Conservation (phyloP, 2,797 vertebrate genomes). For the Poeciliopsis paucimaculata region DNA sequence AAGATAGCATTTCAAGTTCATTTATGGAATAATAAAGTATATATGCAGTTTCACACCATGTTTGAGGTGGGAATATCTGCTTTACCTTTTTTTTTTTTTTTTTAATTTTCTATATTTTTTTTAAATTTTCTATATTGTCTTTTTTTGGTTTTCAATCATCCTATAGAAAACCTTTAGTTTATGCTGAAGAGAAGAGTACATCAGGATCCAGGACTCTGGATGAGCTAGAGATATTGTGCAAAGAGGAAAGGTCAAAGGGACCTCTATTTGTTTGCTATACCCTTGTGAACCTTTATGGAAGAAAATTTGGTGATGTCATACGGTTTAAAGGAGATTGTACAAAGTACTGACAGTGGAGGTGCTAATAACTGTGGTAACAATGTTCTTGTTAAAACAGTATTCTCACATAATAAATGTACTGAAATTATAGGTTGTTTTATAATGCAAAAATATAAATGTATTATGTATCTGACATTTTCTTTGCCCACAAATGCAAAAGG, state of each 20-base stretch:
- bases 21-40: conserved; percentile 89
- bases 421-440: background rate
- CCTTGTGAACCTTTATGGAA: background rate
- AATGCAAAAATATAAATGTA: background rate
- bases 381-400: background rate
- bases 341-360: background rate
- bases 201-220: background rate
- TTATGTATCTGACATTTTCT: background rate
- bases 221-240: background rate
- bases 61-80: conserved; percentile 84
- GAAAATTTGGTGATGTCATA: background rate
- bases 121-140: conserved; percentile 75
- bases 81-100: conserved; percentile 75
- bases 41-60: conserved; percentile 85
- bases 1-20: conserved; percentile 91
- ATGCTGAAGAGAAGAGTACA: background rate
- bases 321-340: background rate
- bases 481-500: background rate
- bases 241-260: background rate
- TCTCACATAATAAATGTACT: background rate
- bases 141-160: conserved; percentile 54
- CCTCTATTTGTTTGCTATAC: background rate
- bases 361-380: background rate
- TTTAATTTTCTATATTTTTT: no score
- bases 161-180: background rate